phyloP scores from a whole-genome alignment of 1,140 invertebrate species.

The Pararge aegeria region DNA sequence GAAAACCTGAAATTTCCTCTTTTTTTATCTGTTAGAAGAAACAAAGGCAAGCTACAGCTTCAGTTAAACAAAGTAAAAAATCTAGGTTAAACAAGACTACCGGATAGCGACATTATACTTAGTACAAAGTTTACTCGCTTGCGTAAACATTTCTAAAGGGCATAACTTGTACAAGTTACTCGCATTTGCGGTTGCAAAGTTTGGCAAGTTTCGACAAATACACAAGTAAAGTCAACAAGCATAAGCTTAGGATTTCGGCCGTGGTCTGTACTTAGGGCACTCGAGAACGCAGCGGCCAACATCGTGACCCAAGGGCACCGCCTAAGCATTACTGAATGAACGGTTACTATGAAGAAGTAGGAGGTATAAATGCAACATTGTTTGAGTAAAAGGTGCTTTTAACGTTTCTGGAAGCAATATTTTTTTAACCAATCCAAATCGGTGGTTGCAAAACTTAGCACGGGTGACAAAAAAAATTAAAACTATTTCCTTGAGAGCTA shows the following conservation, averaged over 20 bases:
- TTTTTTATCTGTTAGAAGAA: background rate
- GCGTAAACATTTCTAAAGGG: slow-evolving; percentile 17
- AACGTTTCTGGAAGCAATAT: too few relatives aligned
- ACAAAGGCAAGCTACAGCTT: background rate
- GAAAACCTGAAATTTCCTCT: too few relatives aligned
- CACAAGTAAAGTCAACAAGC: slow-evolving; percentile 24
- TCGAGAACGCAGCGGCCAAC: background rate
- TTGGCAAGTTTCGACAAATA: slow-evolving; percentile 18
- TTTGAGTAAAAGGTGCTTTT: too few relatives aligned
- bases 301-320: too few relatives aligned
- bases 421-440: too few relatives aligned
- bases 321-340: too few relatives aligned
- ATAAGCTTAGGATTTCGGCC: slow-evolving; percentile 19
- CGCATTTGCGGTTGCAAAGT: slow-evolving; percentile 20
- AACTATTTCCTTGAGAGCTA: too few relatives aligned
- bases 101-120: background rate
- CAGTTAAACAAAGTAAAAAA: background rate
- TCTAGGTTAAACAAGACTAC: background rate
- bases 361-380: too few relatives aligned
- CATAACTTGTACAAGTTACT: slow-evolving; percentile 5
- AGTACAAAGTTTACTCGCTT: slow-evolving; percentile 17
- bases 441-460: too few relatives aligned
- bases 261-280: slow-evolving; percentile 8
- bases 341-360: too few relatives aligned
- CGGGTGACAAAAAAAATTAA: too few relatives aligned